Base-by-base conservation (phyloP, 2,113 vertebrate species). In the Ursus arctos region DNA sequence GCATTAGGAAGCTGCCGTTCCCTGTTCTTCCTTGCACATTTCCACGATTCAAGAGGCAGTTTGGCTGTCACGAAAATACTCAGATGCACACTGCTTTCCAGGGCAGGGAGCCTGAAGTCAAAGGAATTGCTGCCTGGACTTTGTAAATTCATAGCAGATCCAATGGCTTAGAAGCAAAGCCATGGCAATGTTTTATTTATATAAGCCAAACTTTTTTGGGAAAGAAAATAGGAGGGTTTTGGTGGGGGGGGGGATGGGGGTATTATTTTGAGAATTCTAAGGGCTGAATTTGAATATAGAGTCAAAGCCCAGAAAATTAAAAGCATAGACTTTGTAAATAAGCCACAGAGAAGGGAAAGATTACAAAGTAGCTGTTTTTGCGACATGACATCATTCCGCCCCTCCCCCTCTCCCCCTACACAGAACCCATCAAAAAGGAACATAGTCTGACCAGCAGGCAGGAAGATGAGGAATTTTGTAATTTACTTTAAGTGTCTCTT, bases 181-280 rank as follows among this genome's bases (percentile, higher is more conserved):
- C 71, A 90, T 24, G 87, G 59, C 53, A 69, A 55, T 88, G 72
- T 26, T 90, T 72, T 96, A 61, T 93, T 96, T 94, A 93, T 7
- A 71, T n/a, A 90, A 69, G 53, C 33, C 81, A 86, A 49, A 43
- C 7, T 91, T 95, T 83, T 92, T 59, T 88, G 28, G 82, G 57
- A 94, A 18, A 80, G 28, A 61, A 94, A 96, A 92, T 91, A 91
- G 22, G 40, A 96, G 24, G 28, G 11, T 81, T 85, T 85, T 79
- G n/a, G n/a, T 79, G 65, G 19, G 12, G 33, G 36, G 11, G 59
- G 4, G 0, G 21, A 0, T 8, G 12, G 18, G 21, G 22, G 21
- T 67, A 83, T 92, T 89, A 80, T 92, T 97, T 97, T 95, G 85
- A 81, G 82, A 93, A 92, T 92, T 74, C 76, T 3, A 31, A 83